Evolutionary conservation across 2,113 vertebrate species (phyloP), one percentile per base, ranked within the genome.

Genomic region (Zosterops borbonicus): DNA sequence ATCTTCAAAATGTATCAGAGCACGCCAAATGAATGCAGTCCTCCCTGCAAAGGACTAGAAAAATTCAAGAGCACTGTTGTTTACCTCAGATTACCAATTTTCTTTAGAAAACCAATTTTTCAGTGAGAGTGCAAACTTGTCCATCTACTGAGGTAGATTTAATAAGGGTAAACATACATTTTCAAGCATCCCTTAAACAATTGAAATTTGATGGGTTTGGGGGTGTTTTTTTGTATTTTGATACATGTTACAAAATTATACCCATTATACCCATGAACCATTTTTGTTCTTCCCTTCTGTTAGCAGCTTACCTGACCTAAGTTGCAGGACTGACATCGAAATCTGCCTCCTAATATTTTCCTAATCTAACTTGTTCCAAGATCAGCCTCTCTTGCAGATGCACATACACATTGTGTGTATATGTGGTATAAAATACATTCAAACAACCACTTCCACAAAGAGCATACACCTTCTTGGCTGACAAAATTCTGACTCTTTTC

Each of bases 41-140:
- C 49, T 87, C 53, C 28, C 39, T 77, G 64, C 5, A 24, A 49
- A 75, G 29, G 28, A 67, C 56, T 31, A 50, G 21, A 68, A 70
- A 90, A 91, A 80, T 58, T 75, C 47, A 81, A 60, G 33, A 94
- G n/a, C 35, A n/a, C 9, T 14, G 49, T 9, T 91, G 39, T 85
- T 90, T 67, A 60, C 69, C 74, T 84, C 50, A 69, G 49, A 76
- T 65, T 55, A 58, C 14, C 50, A 62, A 46, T 28, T 58, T 70
- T 41, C 60, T 83, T 90, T 33, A 86, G 79, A 86, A 86, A 88
- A 90, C n/a, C 10, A 47, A 7, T 63, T 89, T 92, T n/a, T 64
- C 56, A 22, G 14, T 60, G 8, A 74, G 11, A 74, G 4, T 55
- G 37, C 2, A 3, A 71, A 75, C 46, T 44, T 49, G 12, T 69